A percentile compares a stretch with the other conserved stretches of the same genome.
Conservation (phyloP, 2,797 vertebrate species). For the Typhlichthys subterraneus region DNA sequence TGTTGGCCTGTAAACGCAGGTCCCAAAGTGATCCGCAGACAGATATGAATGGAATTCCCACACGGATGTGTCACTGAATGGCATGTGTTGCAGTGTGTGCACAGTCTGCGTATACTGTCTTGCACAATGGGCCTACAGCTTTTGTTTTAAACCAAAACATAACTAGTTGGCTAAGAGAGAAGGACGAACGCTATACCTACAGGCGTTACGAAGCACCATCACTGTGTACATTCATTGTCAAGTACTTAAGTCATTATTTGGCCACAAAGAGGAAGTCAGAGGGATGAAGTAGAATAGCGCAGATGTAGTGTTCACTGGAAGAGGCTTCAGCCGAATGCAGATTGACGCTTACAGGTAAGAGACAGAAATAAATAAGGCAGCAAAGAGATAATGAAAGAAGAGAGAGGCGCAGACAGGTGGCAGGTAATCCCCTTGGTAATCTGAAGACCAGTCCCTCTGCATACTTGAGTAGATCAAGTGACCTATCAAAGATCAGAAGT, state of each 20-base stretch:
- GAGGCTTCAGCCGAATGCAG: conserved; percentile 17
- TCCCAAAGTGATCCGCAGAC: conserved; percentile 56
- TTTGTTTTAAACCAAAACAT: conserved; percentile 1
- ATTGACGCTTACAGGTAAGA: conserved; percentile 17
- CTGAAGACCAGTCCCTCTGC: conserved; percentile 59
- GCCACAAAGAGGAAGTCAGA: not conserved
- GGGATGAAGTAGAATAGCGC: conserved; percentile 7
- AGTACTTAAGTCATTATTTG: not conserved
- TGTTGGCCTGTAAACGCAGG: conserved; percentile 65
- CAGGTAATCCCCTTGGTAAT: conserved; percentile 78
- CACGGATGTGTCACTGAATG: conserved; percentile 51
- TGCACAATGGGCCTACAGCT: not conserved
- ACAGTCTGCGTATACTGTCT: conserved; percentile 13
- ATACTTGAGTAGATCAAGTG: conserved; percentile 75
- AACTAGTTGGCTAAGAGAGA: not conserved
- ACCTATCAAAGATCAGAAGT: conserved; percentile 83
- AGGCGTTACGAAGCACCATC: not conserved
- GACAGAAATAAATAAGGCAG: conserved; percentile 7
- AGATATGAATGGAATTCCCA: conserved; percentile 69
- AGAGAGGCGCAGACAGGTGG: conserved; percentile 50
- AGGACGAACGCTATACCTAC: not conserved
- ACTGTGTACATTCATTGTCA: conserved; percentile 2
- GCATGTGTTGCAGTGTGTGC: conserved; percentile 30
- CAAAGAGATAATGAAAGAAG: conserved; percentile 4
- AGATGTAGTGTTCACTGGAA: conserved; percentile 18